Conservation (phyloP, 2,888 invertebrate genomes). For the Nezara viridula region DNA sequence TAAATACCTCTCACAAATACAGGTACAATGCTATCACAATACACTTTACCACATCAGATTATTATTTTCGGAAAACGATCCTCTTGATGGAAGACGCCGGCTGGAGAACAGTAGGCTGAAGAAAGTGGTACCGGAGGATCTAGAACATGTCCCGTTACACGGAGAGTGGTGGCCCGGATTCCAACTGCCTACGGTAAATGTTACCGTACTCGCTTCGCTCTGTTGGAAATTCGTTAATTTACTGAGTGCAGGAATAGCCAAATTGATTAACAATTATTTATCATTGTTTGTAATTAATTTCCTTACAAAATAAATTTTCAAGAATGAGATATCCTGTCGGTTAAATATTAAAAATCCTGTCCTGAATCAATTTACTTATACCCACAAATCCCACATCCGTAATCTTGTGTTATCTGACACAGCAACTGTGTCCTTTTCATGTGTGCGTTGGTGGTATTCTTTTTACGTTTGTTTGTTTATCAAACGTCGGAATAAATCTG, state of each 20-base stretch:
- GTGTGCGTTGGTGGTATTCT: no score
- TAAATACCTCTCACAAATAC: not conserved
- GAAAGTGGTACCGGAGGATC: slow-evolving; percentile 23
- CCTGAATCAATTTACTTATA: no score
- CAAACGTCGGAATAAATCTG: no score
- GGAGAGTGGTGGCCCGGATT: slow-evolving; percentile 25
- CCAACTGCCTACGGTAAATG: slow-evolving; percentile 22
- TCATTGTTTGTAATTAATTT: no score
- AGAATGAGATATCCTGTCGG: no score
- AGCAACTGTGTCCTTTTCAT: no score
- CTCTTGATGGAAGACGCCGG: not conserved
- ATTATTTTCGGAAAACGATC: not conserved
- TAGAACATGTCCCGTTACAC: not conserved
- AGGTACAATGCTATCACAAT: not conserved
- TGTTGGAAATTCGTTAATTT: not conserved
- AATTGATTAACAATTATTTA: no score
- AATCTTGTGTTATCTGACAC: no score
- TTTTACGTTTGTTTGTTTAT: no score
- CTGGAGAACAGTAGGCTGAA: not conserved
- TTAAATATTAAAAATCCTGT: no score
- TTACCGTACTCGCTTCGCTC: not conserved
- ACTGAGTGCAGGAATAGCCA: not conserved
- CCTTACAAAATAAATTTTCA: no score
- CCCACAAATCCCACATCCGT: no score
- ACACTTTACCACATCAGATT: not conserved